Percentiles rank a stretch among this genome's conserved stretches.
Conservation (phyloP, 1,140 invertebrate species). For the Amphibalanus amphitrite region DNA sequence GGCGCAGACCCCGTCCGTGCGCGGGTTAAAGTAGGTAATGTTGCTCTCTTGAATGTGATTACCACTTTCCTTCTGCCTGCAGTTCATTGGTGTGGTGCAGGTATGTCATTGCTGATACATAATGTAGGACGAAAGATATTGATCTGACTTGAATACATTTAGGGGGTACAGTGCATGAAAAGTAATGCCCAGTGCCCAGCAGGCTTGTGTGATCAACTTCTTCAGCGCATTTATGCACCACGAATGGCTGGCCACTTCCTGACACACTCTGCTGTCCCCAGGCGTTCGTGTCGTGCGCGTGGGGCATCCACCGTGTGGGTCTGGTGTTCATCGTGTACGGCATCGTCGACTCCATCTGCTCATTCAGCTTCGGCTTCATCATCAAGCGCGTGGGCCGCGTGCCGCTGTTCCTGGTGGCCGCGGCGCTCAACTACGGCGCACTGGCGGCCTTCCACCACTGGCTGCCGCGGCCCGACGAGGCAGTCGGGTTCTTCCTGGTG, state of each 20-base stretch:
- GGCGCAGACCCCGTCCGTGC: no score
- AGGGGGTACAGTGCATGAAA: background rate
- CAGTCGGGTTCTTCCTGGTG: conserved; percentile 70
- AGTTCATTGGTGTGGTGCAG: no score
- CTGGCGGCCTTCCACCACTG: conserved; percentile 63
- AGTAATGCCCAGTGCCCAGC: background rate
- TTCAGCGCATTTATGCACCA: no score
- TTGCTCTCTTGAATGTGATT: background rate
- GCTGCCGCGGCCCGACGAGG: conserved; percentile 61
- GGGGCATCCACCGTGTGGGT: no score
- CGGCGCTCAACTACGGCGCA: conserved; percentile 52
- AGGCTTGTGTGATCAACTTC: no score
- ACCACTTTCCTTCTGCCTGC: background rate
- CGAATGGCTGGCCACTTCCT: background rate
- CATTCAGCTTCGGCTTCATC: conserved; percentile 71
- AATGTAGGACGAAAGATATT: background rate
- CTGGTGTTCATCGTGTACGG: conserved; percentile 90
- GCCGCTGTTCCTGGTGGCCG: conserved; percentile 62
- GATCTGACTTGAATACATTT: background rate
- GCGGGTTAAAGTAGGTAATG: no score
- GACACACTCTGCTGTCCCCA: conserved; percentile 25
- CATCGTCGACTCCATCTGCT: no score
- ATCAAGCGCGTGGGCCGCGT: conserved; percentile 82
- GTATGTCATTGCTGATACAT: background rate
- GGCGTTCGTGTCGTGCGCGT: conserved; percentile 80